phyloP scores from a whole-genome alignment of 2,888 invertebrate species.

The Neocrepidodera transversa region DNA sequence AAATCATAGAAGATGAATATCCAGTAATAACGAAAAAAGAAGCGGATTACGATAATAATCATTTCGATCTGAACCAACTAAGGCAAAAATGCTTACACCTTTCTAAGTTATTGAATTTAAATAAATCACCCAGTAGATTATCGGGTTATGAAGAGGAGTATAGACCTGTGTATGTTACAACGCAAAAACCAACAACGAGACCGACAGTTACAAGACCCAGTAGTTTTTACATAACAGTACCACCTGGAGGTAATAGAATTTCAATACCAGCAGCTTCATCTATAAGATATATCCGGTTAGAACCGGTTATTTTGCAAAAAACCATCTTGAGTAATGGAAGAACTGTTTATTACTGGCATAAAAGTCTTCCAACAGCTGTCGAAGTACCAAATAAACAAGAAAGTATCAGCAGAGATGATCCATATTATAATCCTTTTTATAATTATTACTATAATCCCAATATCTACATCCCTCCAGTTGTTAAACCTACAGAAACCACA shows the following conservation, averaged over 20 bases:
- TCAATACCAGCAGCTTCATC: conserved; percentile 30
- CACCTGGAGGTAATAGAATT: conserved; percentile 28
- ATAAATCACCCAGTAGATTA: conserved; percentile 27
- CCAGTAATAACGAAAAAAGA: conserved; percentile 42
- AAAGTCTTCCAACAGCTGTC: conserved; percentile 51
- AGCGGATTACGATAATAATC: conserved; percentile 28
- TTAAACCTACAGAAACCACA: conserved; percentile 25
- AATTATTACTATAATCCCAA: conserved; percentile 12
- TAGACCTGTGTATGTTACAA: conserved; percentile 36
- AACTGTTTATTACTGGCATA: conserved; percentile 56
- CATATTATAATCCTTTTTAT: conserved; percentile 1
- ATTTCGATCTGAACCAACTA: not conserved
- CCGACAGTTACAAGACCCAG: conserved; percentile 37
- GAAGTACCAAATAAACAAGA: conserved; percentile 27
- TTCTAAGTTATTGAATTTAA: conserved; percentile 41
- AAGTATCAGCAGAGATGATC: not conserved
- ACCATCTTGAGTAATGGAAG: conserved; percentile 55
- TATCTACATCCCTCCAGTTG: conserved; percentile 1
- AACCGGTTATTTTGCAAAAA: conserved; percentile 58
- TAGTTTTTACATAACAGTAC: conserved; percentile 51
- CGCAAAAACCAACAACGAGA: conserved; percentile 32
- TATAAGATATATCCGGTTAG: conserved; percentile 55
- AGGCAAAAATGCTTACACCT: conserved; percentile 51
- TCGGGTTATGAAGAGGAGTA: conserved; percentile 16
- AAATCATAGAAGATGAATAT: conserved; percentile 32